Conservation (phyloP, 2,888 invertebrate genomes). For the Galerucella calmariensis region DNA sequence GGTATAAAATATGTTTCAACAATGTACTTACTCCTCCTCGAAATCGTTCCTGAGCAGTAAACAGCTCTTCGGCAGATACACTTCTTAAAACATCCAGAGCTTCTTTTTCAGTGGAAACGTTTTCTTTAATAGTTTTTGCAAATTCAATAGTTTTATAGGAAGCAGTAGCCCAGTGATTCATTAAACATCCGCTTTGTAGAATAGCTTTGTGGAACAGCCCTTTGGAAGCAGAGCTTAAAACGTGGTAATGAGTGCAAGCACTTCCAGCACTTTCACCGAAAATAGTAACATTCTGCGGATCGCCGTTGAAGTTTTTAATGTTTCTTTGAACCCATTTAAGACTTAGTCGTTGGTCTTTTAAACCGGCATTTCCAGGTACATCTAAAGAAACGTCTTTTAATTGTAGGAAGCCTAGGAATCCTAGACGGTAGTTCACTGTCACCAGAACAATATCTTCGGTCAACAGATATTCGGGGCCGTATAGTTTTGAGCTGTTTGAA, state of each 20-base stretch:
- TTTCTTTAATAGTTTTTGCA: slow-evolving; percentile 44
- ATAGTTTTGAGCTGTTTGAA: slow-evolving; percentile 54
- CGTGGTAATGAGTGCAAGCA: slow-evolving; percentile 38
- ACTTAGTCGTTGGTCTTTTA: slow-evolving; percentile 68
- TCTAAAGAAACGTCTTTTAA: slow-evolving; percentile 64
- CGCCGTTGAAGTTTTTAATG: slow-evolving; percentile 57
- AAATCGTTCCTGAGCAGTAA: slow-evolving; percentile 44
- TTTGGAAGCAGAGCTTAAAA: slow-evolving; percentile 39
- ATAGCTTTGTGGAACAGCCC: slow-evolving; percentile 53
- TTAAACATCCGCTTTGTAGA: slow-evolving; percentile 52
- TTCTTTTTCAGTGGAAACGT: slow-evolving; percentile 47
- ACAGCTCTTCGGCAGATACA: slow-evolving; percentile 42
- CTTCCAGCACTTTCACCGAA: slow-evolving; percentile 44
- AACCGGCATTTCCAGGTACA: slow-evolving; percentile 68
- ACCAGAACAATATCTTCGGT: slow-evolving; percentile 66
- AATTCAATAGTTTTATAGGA: slow-evolving; percentile 36
- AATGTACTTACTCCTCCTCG: slow-evolving; percentile 40
- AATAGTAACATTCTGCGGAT: slow-evolving; percentile 60
- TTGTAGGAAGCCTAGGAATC: slow-evolving; percentile 66
- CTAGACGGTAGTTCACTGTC: slow-evolving; percentile 65
- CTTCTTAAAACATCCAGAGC: slow-evolving; percentile 47
- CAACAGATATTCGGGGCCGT: slow-evolving; percentile 65
- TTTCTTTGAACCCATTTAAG: slow-evolving; percentile 67
- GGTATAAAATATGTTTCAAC: too few species aligned
- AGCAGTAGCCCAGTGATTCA: slow-evolving; percentile 49